These are phyloP conservation scores for Homalodisca vitripennis DNA, from an alignment of 1,140 invertebrate species.

Conservation along the genomic window DNA sequence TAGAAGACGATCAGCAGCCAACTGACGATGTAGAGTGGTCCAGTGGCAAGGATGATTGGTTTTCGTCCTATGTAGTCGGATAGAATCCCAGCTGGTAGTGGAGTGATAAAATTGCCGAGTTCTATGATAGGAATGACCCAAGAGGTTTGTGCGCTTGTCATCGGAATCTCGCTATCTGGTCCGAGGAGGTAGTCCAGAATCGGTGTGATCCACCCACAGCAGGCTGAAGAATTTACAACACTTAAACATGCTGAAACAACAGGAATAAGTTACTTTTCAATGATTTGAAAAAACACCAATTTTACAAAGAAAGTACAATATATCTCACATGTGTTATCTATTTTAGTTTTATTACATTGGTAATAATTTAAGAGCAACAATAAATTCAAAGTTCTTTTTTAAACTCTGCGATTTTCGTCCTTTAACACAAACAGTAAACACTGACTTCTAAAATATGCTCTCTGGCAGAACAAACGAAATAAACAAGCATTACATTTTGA, in stretches of 20 bases:
- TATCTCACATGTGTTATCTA: too few species aligned
- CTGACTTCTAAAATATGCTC: too few species aligned
- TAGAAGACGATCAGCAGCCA: slow-evolving; percentile 54
- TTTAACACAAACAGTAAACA: too few species aligned
- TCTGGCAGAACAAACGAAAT: too few species aligned
- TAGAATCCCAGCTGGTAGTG: slow-evolving; percentile 46
- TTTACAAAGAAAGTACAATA: too few species aligned
- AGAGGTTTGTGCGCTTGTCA: slow-evolving; percentile 55
- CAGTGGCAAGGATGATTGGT: slow-evolving; percentile 65
- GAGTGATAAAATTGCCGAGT: slow-evolving; percentile 40
- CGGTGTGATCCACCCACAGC: slow-evolving; percentile 58
- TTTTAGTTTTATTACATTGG: too few species aligned
- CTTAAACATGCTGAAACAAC: slow-evolving; percentile 46
- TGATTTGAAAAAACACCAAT: too few species aligned
- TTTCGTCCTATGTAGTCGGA: slow-evolving; percentile 74
- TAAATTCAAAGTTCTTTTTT: too few species aligned
- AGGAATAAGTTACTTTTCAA: too few species aligned
- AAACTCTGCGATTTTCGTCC: too few species aligned
- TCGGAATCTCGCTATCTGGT: slow-evolving; percentile 51
- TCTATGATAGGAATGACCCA: slow-evolving; percentile 33
- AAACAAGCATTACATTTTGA: too few species aligned
- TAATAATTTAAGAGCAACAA: too few species aligned
- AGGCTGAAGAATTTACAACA: slow-evolving; percentile 45
- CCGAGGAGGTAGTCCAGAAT: slow-evolving; percentile 52
- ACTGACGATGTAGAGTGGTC: slow-evolving; percentile 49